Base-by-base conservation (phyloP, 2,888 invertebrate genomes). In the Azorinus chamasolen region DNA sequence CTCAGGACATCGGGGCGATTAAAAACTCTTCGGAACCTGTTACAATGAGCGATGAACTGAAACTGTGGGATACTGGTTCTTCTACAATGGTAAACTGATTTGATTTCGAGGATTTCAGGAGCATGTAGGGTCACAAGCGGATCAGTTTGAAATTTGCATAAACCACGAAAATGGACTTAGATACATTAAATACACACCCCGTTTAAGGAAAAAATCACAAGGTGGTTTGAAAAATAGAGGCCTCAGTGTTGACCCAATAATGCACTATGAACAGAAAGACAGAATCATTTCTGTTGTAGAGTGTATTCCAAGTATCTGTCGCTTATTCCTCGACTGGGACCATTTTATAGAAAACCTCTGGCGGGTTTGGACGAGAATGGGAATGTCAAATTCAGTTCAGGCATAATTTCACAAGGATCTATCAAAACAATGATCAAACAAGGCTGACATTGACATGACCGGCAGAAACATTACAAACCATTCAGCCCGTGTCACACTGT, bases 81-180 rank as follows among this genome's bases (percentile, higher is more conserved):
- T 32, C 32, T 32, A 32, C 32, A 68, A 68, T 53, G 59, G 68
- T 1, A 68, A 65, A 45, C 2, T 39, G 2, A 59, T 68, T 53
- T 59, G 61, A 4, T 59, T 68, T 20, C 27, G 68, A 14, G 68
- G 68, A 18, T 45, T n/a, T 45, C n/a, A 37, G 20, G 68, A 68
- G 51, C 68, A 68, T 51, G 10, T 59, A 2, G 59, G 43, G 1
- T 43, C 24, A 16, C 24, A 54, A 18, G 53, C 59, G 2, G 68
- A 68, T 16, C 68, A 68, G 37, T 68, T 68, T 48, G 43, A 68
- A 4, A 12, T 51, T 32, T 32, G 32, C 10, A 32, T 20, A 12
- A 39, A 48, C 48, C 16, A 6, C 6, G 6, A 4, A 46, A 66
- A 66, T n/a, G 27, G 25, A 3, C 18, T 51, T 8, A 27, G 39